Base-by-base conservation (phyloP, 2,797 vertebrate genomes). In the Crocidura indochinensis region DNA sequence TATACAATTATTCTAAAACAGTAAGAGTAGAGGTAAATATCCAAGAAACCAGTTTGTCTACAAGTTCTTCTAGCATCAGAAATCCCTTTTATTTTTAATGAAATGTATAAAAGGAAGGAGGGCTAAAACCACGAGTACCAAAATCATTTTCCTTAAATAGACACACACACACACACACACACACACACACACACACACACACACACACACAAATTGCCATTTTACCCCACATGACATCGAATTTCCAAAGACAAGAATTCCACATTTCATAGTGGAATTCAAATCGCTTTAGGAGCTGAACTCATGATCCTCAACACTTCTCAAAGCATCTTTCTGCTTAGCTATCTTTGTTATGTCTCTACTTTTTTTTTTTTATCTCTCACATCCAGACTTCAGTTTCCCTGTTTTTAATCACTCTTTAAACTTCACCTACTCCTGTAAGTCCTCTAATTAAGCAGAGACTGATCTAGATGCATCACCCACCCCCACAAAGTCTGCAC, bases 401-500 rank as follows among this genome's bases (percentile, higher is more conserved):
- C n/a, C 67, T 88, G 90, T 81, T 88, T 95, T 92, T 88, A 92
- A 94, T 90, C 94, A 82, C 71, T 81, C 91, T 87, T 84, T 92
- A 90, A 90, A 83, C 82, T 87, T 83, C 87, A 91, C 82, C 89
- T 92, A 90, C 79, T 93, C 56, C 73, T 90, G 46, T 71, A 88
- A 93, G 83, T 95, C 80, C 94, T 94, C 93, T 96, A 95, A 94
- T 95, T 91, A 96, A 92, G 90, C 60, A 88, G n/a, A 68, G 80
- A 77, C 83, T 91, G 65, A 91, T 93, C 83, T 94, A 92, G 88
- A 92, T 73, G 76, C 26, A 94, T 65, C 80, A 91, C 79, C 92
- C 94, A 96, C 76, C 62, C 81, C 73, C 69, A 76, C 15, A 92
- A 44, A 88, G 88, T 83, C 85, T 88, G 38, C 44, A 44, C 90